Base-by-base conservation (phyloP, 2,888 invertebrate species). In the Corythucha ciliata region DNA sequence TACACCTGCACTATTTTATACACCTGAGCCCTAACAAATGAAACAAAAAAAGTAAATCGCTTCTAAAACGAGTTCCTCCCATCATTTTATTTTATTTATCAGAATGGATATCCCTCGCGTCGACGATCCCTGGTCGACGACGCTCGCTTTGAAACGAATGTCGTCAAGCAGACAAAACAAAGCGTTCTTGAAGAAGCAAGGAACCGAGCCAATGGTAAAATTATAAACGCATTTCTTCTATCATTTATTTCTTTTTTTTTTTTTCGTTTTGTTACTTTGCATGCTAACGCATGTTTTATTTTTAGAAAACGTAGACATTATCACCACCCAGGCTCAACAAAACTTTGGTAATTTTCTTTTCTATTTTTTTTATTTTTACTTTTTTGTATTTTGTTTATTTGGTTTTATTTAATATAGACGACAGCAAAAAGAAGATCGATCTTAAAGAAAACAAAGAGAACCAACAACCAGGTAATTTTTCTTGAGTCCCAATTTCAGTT, bases 101-200 rank as follows among this genome's bases (percentile, higher is more conserved):
- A 96, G 94, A 93, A 96, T 75, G 96, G 94, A 58, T 94, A 94
- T 69, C 90, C 92, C 63, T 89, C 93, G 57, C 81, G 93, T 65
- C 83, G 92, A 64, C 84, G 94, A 65, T 94, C 94, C 59, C 79
- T 97, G 58, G 96, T 97, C 48, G 96, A 93, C 66, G 96, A 97
- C 72, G 96, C 97, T 62, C 84, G 92, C 64, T 96, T 97, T 71
- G 97, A 97, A 71, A 91, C 89, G 57, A 76, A 90, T 66, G 89
- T 94, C 63, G 93, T 94, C 66, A 90, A 90, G 72, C 91, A 92
- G 75, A 89, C 85, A 68, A 90, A 91, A 71, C 87, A 90, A 74
- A 86, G 81, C 64, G 90, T 90, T 61, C 75, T 92, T 65, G 89
- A 90, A 67, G 90, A 90, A 71, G 90, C 89, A 61, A 83, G 89